Evolutionary conservation across 2,113 vertebrate species (phyloP).

Genomic region (Microcebus tavaratra): DNA sequence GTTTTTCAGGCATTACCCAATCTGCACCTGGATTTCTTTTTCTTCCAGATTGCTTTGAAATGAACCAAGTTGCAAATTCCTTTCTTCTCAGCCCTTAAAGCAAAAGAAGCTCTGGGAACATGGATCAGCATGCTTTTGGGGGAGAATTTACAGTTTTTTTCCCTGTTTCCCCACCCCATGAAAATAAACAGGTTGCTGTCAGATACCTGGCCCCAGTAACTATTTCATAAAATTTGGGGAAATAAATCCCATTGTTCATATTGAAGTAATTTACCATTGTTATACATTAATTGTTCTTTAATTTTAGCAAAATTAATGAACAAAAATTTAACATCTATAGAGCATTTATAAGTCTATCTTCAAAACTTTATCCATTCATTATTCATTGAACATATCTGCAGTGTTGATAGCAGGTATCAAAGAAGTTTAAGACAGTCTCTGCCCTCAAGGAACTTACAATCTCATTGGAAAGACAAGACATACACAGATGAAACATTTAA

Average conservation of each 20-base stretch:
- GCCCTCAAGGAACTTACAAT: constrained; percentile 50
- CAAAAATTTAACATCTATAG: constrained; percentile 29
- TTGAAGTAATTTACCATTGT: not conserved
- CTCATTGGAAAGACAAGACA: constrained; percentile 64
- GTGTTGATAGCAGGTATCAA: constrained; percentile 58
- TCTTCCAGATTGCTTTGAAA: constrained; percentile 80
- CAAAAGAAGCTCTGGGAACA: constrained; percentile 75
- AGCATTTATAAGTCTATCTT: constrained; percentile 40
- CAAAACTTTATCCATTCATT: constrained; percentile 42
- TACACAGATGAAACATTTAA: constrained; percentile 60
- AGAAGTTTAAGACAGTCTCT: constrained; percentile 66
- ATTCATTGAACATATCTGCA: constrained; percentile 51
- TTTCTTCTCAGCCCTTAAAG: constrained; percentile 76
- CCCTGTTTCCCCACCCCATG: not conserved
- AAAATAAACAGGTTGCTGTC: constrained; percentile 70
- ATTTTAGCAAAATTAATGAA: constrained; percentile 66
- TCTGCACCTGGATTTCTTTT: constrained; percentile 73
- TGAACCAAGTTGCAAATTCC: constrained; percentile 79
- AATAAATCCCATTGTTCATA: constrained; percentile 4
- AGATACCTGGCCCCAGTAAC: constrained; percentile 46
- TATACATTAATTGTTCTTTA: constrained; percentile 48
- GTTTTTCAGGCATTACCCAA: constrained; percentile 63
- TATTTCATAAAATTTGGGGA: constrained; percentile 54
- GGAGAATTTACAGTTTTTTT: constrained; percentile 64
- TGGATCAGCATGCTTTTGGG: constrained; percentile 74